These are phyloP conservation scores for Ia io DNA, from an alignment of 2,113 vertebrate species.

Conservation along the genomic window DNA sequence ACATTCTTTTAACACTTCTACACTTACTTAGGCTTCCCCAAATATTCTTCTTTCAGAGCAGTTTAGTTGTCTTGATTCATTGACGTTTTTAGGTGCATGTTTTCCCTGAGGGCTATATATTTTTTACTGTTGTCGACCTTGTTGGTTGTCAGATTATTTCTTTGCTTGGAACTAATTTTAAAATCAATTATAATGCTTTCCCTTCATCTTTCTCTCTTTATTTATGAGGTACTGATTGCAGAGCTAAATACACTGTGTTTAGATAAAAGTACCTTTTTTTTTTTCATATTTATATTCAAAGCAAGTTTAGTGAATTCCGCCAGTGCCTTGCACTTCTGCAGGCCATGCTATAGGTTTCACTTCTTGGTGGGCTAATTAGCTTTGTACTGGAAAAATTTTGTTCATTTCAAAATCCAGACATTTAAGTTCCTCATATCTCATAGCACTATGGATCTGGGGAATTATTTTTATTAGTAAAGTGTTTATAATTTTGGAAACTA, in stretches of 20 bases:
- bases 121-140: constrained; percentile 52
- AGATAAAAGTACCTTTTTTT: constrained; percentile 61
- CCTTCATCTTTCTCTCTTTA: constrained; percentile 73
- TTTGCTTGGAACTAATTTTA: constrained; percentile 73
- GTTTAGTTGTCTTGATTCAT: constrained; percentile 34
- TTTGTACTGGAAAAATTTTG: constrained; percentile 36
- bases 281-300: constrained; percentile 68
- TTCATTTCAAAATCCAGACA: constrained; percentile 38
- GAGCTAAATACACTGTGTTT: constrained; percentile 71
- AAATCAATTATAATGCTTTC: constrained; percentile 73
- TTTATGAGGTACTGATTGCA: constrained; percentile 76
- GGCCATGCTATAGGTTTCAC: constrained; percentile 44
- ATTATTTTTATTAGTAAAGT: constrained; percentile 47
- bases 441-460: background rate
- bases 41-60: background rate
- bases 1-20: constrained; percentile 43
- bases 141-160: constrained; percentile 74
- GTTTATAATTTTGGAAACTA: background rate
- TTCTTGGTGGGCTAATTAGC: constrained; percentile 70
- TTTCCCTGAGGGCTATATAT: background rate
- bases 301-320: constrained; percentile 42
- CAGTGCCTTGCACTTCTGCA: constrained; percentile 42
- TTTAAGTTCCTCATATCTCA: constrained; percentile 10
- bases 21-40: background rate
- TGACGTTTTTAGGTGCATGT: constrained; percentile 6